These are phyloP conservation scores for Cladorhizidae sp. DNA, from an alignment of 37 sponge, comb jelly and placozoan genomes.

Conservation along the genomic window DNA sequence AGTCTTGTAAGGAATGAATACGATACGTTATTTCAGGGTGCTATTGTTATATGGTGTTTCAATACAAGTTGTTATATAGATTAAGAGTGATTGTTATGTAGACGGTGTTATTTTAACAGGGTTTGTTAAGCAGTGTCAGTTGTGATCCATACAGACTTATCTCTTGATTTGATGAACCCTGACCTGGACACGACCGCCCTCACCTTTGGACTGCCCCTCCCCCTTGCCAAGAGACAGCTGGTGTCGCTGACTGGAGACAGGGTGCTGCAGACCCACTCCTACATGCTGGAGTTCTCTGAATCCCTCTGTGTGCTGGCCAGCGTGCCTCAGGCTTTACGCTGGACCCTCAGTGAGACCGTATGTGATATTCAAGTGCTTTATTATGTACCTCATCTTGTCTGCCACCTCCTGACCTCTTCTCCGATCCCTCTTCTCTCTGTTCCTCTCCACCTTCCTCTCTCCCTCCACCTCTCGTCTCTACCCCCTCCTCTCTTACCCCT, in stretches of 20 bases:
- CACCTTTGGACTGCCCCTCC: constrained; percentile 51
- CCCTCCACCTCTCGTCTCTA: not conserved
- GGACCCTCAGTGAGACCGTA: constrained; percentile 39
- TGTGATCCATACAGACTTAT: not conserved
- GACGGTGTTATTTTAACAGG: no score
- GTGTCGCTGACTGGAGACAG: constrained; percentile 53
- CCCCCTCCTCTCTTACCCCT: not conserved
- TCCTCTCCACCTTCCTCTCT: not conserved
- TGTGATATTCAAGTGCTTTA: not conserved
- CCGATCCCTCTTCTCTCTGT: not conserved
- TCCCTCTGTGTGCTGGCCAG: constrained; percentile 26
- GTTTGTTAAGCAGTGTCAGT: no score
- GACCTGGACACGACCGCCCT: not conserved
- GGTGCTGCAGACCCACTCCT: constrained; percentile 17
- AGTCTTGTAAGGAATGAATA: no score
- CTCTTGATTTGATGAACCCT: not conserved
- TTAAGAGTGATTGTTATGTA: no score
- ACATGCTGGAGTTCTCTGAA: constrained; percentile 53
- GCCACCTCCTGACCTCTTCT: not conserved
- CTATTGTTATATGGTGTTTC: no score
- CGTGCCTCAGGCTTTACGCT: constrained; percentile 24
- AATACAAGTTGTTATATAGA: no score
- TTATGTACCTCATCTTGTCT: not conserved
- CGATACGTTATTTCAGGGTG: no score
- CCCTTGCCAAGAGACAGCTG: constrained; percentile 47